A percentile compares a stretch with the other conserved stretches of the same genome.
Evolutionary conservation across 1,140 invertebrate genomes (phyloP).

Genomic region (Heliconius hewitsoni): DNA sequence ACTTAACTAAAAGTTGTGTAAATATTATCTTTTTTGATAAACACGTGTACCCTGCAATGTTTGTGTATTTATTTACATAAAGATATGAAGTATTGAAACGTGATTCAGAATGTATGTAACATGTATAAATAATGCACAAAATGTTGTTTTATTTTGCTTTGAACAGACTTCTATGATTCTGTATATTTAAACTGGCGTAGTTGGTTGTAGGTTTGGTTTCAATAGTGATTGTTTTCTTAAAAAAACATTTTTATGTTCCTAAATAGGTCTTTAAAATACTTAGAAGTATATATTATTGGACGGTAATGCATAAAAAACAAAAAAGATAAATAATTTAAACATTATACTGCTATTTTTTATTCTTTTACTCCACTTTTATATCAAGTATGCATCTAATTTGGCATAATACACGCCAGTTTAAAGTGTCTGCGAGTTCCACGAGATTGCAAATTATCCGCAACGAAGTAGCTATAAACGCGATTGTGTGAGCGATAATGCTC

Average conservation of each 20-base stretch:
- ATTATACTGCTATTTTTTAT: not conserved
- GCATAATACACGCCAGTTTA: constrained; percentile 12
- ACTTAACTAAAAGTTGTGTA: not conserved
- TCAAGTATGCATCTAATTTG: constrained; percentile 17
- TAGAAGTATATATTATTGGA: too few relatives aligned
- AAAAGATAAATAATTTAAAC: not conserved
- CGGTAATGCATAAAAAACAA: not conserved
- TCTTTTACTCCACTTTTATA: constrained; percentile 7
- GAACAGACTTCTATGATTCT: too few relatives aligned
- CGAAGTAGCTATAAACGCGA: constrained; percentile 15
- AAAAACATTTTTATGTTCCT: too few relatives aligned
- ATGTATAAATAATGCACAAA: not conserved
- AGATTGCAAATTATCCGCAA: constrained; percentile 20
- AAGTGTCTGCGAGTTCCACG: constrained; percentile 15
- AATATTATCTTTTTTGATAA: constrained; percentile 4
- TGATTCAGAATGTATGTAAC: not conserved
- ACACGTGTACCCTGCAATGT: not conserved
- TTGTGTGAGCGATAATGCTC: constrained; percentile 20
- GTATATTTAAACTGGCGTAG: too few relatives aligned
- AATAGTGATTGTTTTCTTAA: too few relatives aligned
- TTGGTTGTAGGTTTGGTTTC: too few relatives aligned
- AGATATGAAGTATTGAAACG: not conserved
- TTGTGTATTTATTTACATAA: not conserved
- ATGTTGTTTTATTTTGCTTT: too few relatives aligned
- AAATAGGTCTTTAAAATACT: too few relatives aligned